A percentile compares a stretch with the other conserved stretches of the same genome.
Evolutionary conservation across 2,888 invertebrate species (phyloP).

Genomic region (Cotesia congregata): DNA sequence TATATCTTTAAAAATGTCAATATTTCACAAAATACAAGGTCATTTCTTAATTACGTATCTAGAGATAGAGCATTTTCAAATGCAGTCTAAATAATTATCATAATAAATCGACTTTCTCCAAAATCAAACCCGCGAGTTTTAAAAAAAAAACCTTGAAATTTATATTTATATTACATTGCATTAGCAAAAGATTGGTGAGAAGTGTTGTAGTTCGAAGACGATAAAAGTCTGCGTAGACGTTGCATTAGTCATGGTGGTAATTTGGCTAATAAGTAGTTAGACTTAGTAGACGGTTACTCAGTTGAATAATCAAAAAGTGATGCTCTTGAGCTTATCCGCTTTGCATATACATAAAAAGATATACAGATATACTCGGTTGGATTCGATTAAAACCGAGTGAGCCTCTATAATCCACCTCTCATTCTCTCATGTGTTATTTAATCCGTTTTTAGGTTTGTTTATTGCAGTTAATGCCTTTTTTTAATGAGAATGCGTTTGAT

Average conservation of each 20-base stretch:
- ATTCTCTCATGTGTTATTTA: not conserved
- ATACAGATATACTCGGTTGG: not conserved
- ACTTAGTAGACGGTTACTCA: not conserved
- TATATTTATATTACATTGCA: no score
- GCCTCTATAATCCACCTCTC: not conserved
- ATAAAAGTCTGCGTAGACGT: not conserved
- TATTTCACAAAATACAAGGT: no score
- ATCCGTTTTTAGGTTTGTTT: not conserved
- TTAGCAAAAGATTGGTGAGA: no score
- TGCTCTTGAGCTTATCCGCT: not conserved
- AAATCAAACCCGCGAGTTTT: no score
- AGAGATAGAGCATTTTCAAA: no score
- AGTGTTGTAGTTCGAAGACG: not conserved
- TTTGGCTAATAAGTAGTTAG: not conserved
- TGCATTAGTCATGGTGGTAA: not conserved
- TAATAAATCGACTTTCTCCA: no score
- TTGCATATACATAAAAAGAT: not conserved
- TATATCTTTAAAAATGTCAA: no score
- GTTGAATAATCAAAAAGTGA: not conserved
- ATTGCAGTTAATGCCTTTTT: not conserved
- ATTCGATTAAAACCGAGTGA: slow-evolving; percentile 6
- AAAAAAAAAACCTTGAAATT: no score
- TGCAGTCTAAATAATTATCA: no score
- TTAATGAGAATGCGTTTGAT: slow-evolving; percentile 52
- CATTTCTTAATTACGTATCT: no score